Conservation (phyloP, 2,113 vertebrate genomes). For the Notarius lentiginosus region DNA sequence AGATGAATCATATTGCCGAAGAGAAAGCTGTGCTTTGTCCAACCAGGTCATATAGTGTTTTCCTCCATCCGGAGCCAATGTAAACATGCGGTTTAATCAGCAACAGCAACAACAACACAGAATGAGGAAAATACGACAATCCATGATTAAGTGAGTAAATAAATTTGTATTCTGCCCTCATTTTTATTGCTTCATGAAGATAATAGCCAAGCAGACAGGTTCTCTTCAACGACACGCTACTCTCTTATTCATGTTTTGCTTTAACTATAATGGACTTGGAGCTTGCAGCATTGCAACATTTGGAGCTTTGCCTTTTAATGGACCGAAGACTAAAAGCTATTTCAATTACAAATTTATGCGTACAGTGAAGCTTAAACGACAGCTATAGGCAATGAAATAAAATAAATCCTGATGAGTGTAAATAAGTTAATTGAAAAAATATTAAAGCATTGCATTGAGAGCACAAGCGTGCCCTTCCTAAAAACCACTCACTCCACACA, state of each 20-base stretch:
- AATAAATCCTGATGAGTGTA: neutral
- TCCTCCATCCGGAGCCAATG: neutral
- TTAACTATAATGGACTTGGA: slow-evolving; percentile 59
- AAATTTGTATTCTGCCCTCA: slow-evolving; percentile 60
- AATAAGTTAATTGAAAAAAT: neutral
- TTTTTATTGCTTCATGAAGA: slow-evolving; percentile 54
- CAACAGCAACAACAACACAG: neutral
- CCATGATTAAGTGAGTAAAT: slow-evolving; percentile 36
- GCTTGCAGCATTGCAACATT: neutral
- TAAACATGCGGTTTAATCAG: slow-evolving; percentile 6
- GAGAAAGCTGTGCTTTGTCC: slow-evolving; percentile 8
- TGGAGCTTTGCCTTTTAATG: no score
- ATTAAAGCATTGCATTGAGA: neutral
- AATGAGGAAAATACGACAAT: slow-evolving; percentile 38
- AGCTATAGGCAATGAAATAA: neutral
- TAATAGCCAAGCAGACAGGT: slow-evolving; percentile 29
- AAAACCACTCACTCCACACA: neutral
- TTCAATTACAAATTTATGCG: neutral
- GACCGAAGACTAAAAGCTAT: no score
- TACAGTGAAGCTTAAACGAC: neutral
- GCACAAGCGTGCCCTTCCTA: neutral
- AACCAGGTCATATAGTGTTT: neutral
- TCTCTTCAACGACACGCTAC: slow-evolving; percentile 43
- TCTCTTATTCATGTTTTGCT: slow-evolving; percentile 53
- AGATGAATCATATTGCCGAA: slow-evolving; percentile 14